phyloP scores from a whole-genome alignment of 2,888 invertebrate genomes.

The Heteromyza rotundicornis region DNA sequence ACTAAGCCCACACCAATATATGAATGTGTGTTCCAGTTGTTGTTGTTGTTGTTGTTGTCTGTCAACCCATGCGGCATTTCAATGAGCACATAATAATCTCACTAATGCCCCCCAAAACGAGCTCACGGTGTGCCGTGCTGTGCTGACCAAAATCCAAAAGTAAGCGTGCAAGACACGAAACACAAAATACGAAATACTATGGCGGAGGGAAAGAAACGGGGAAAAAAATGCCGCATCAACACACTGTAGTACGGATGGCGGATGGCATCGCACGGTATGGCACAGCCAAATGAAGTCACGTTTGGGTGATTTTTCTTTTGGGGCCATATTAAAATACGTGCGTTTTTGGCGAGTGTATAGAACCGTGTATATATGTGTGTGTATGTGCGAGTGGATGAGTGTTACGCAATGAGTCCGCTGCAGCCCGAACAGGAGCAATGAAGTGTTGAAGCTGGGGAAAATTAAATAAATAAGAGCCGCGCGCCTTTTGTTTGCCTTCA shows the following conservation, averaged over 20 bases:
- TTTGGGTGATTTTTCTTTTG: conserved; percentile 59
- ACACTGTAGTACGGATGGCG: too few species aligned
- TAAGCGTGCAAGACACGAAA: background rate
- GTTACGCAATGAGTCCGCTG: background rate
- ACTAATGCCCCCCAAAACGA: background rate
- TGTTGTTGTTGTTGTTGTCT: too few species aligned
- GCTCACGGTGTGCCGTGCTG: background rate
- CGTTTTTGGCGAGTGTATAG: conserved; percentile 45
- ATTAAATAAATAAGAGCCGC: conserved; percentile 6
- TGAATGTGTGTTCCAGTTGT: too few species aligned
- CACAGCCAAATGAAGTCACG: conserved; percentile 59
- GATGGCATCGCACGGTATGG: conserved; percentile 28
- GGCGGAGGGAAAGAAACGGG: conserved; percentile 17
- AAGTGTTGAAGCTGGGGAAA: background rate
- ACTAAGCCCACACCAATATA: too few species aligned
- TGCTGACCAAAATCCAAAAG: conserved; percentile 14
- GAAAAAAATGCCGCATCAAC: conserved; percentile 12
- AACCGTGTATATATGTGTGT: background rate
- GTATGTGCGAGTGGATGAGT: conserved; percentile 12
- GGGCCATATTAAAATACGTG: conserved; percentile 59
- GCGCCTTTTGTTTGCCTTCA: conserved; percentile 18
- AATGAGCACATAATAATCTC: conserved; percentile 16
- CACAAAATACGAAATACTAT: background rate
- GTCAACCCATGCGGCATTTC: conserved; percentile 8
- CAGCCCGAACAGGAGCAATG: background rate